Percentiles rank a stretch among this genome's conserved stretches.
These are phyloP conservation scores for Panulirus ornatus DNA, from an alignment of 1,140 invertebrate species.

Conservation along the genomic window DNA sequence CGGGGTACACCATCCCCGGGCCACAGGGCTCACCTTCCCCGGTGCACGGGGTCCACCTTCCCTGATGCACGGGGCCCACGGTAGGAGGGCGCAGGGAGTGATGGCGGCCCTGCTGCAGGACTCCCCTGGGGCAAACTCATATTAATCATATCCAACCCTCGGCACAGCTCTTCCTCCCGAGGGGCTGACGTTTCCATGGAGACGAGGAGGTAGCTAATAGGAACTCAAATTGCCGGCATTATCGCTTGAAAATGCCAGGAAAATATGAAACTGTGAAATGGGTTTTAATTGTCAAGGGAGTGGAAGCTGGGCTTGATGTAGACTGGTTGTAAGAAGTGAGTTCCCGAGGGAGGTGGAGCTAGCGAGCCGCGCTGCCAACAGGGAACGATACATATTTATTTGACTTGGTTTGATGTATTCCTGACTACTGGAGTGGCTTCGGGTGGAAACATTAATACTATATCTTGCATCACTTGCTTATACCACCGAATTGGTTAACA, in stretches of 20 bases:
- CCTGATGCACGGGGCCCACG: background rate
- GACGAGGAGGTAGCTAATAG: conserved; percentile 63
- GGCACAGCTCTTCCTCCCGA: conserved; percentile 27
- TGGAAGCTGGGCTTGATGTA: conserved; percentile 57
- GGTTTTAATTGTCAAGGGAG: conserved; percentile 69
- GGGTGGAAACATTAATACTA: background rate
- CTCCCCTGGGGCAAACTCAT: conserved; percentile 55
- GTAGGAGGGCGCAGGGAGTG: background rate
- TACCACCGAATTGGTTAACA: background rate
- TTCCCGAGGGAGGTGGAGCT: conserved; percentile 1
- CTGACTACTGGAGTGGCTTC: conserved; percentile 1
- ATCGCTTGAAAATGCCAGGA: conserved; percentile 68
- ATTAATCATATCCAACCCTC: conserved; percentile 66
- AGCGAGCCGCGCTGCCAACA: background rate
- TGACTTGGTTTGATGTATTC: conserved; percentile 54
- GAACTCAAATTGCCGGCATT: conserved; percentile 70
- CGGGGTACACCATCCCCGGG: no score
- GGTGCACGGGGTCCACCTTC: no score
- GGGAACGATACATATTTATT: conserved; percentile 56
- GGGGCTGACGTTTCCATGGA: conserved; percentile 66
- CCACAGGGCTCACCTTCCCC: no score
- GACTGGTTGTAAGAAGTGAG: conserved; percentile 61
- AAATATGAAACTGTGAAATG: conserved; percentile 73
- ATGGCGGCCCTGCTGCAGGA: conserved; percentile 28
- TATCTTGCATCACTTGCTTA: conserved; percentile 5